Percentiles rank a stretch among this genome's conserved stretches.
Conservation (phyloP, 2,797 vertebrate species). For the Hippoglossus hippoglossus region DNA sequence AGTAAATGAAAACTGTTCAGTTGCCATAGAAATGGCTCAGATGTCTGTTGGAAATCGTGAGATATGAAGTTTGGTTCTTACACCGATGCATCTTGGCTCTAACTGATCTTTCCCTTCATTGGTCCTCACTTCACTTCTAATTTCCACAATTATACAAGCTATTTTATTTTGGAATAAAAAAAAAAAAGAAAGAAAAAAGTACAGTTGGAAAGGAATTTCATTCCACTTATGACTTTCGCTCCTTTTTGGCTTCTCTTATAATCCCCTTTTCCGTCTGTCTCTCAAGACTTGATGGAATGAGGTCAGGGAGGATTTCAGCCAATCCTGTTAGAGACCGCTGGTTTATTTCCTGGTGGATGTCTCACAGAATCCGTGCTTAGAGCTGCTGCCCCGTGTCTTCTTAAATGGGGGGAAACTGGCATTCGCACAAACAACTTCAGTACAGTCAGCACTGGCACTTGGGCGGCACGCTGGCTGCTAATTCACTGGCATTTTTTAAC, state of each 20-base stretch:
- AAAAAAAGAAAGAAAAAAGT: conserved; percentile 2
- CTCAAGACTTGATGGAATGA: conserved; percentile 50
- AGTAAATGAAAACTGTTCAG: not conserved
- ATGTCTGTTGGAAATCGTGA: no score
- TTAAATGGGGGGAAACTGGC: conserved; percentile 34
- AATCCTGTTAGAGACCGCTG: conserved; percentile 48
- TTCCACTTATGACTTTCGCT: conserved; percentile 32
- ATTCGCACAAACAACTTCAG: conserved; percentile 19
- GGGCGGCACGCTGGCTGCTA: conserved; percentile 29
- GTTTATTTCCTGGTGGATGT: conserved; percentile 56
- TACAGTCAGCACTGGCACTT: conserved; percentile 39
- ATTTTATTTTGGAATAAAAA: conserved; percentile 33
- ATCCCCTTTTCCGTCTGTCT: conserved; percentile 30
- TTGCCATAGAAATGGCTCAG: not conserved
- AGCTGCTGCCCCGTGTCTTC: conserved; percentile 29
- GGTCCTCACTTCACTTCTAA: conserved; percentile 31
- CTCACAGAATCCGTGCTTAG: conserved; percentile 18
- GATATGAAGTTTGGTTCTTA: not conserved
- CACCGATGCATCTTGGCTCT: not conserved
- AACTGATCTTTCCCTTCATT: not conserved
- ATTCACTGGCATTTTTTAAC: conserved; percentile 28
- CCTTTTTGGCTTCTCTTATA: conserved; percentile 15
- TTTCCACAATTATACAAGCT: conserved; percentile 36
- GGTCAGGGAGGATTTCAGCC: conserved; percentile 61
- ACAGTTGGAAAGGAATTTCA: not conserved